Conservation (phyloP, 1,140 invertebrate species). For the Dreissena polymorpha region DNA sequence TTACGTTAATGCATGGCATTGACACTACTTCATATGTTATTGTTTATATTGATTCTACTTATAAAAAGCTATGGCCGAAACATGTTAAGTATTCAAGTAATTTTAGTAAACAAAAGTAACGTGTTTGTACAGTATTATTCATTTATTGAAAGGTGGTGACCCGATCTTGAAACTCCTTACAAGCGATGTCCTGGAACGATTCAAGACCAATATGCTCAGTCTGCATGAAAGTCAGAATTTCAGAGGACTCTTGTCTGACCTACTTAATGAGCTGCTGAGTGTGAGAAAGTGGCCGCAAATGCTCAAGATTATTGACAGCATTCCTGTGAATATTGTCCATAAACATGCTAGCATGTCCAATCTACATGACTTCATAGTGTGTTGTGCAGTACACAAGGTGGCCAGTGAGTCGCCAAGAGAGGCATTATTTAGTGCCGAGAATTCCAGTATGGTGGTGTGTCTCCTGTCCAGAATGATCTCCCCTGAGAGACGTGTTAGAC, state of each 20-base stretch:
- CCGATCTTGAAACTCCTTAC: slow-evolving; percentile 76
- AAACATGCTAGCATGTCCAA: slow-evolving; percentile 61
- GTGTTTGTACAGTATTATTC: too few relatives aligned
- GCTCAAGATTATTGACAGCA: slow-evolving; percentile 66
- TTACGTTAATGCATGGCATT: too few relatives aligned
- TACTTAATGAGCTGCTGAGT: slow-evolving; percentile 65
- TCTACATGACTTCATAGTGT: slow-evolving; percentile 72
- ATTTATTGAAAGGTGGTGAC: slow-evolving; percentile 58
- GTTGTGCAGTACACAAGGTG: slow-evolving; percentile 61
- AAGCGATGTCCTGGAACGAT: slow-evolving; percentile 68
- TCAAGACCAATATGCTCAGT: slow-evolving; percentile 73
- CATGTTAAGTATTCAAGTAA: too few relatives aligned
- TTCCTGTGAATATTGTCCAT: slow-evolving; percentile 64
- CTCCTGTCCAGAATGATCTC: slow-evolving; percentile 61
- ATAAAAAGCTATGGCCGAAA: too few relatives aligned
- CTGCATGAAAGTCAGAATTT: slow-evolving; percentile 70
- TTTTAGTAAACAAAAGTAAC: too few relatives aligned
- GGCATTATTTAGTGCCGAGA: slow-evolving; percentile 10
- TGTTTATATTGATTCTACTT: too few relatives aligned
- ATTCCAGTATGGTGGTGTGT: slow-evolving; percentile 40
- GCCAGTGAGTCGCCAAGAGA: slow-evolving; percentile 31
- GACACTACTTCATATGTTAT: too few relatives aligned
- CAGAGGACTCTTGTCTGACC: slow-evolving; percentile 62
- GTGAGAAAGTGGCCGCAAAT: slow-evolving; percentile 68
- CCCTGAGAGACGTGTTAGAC: slow-evolving; percentile 44